Conservation (phyloP, 2,113 vertebrate species). For the Mystacornis crossleyi region DNA sequence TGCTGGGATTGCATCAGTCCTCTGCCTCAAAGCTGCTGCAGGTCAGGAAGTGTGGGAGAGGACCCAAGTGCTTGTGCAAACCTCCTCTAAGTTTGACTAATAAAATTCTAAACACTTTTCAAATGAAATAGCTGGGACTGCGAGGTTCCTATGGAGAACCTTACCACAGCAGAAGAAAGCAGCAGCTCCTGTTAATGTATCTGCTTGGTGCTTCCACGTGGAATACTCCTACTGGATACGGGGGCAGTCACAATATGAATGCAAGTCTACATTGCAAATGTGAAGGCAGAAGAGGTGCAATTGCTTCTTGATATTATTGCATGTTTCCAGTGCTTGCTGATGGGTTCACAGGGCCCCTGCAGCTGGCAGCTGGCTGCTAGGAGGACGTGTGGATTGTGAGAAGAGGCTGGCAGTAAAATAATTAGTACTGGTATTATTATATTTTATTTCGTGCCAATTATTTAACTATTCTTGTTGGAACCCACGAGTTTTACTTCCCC, state of each 20-base stretch:
- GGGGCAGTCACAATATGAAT: not conserved
- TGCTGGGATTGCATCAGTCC: not conserved
- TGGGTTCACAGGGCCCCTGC: not conserved
- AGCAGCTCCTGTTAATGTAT: not conserved
- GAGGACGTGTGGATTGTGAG: not conserved
- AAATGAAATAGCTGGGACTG: not conserved
- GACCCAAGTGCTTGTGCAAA: not conserved
- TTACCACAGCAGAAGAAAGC: not conserved
- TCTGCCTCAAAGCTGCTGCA: not conserved
- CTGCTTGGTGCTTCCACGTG: not conserved
- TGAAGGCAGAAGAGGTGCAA: not conserved
- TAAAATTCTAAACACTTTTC: not conserved
- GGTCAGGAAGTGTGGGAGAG: not conserved
- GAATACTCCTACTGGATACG: not conserved
- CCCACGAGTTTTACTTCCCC: fast-evolving
- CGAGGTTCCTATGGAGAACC: not conserved
- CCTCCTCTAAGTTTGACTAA: not conserved
- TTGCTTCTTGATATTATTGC: not conserved
- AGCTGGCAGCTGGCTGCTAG: not conserved
- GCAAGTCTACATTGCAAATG: not conserved
- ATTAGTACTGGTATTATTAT: not conserved
- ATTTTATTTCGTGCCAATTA: not conserved
- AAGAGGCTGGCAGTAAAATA: not conserved
- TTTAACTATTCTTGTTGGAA: not conserved
- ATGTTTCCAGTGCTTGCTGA: not conserved